Evolutionary conservation across 2,797 vertebrate genomes (phyloP), one percentile per base, ranked within the genome.

Genomic region (Cuculus canorus): DNA sequence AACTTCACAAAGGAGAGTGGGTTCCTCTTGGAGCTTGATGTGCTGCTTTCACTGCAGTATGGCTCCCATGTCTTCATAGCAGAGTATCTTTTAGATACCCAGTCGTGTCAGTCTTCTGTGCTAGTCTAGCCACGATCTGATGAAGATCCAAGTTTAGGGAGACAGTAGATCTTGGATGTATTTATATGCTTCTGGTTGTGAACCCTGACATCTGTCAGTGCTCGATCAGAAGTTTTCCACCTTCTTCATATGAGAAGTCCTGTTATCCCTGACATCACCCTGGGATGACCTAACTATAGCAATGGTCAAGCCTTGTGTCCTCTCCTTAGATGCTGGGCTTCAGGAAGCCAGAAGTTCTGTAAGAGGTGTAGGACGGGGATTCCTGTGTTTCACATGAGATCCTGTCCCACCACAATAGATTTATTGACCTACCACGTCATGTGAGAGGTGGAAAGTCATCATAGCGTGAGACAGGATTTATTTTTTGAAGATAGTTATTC

Each of bases 401-500:
- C 61, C 25, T 65, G 24, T 85, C 78, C 83, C 65, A 43, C 59
- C 48, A 27, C 65, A 43, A 32, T 7, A 68, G 61, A 25, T 85
- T 90, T 71, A 54, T 28, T 80, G 78, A 77, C 60, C 43, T 80
- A 28, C 68, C 47, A 32, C 71, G 21, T 47, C 78, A 45, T 63
- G 43, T 81, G 93, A 87, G 52, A 85, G 47, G 68, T 80, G 52
- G 32, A 39, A 15, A 92, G 37, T 35, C 61, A 60, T 75, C 83
- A 13, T 78, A 71, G 37, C 53, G 9, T 32, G 78, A 87, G 68
- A 32, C 21, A 56, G 28, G 43, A 10, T 82, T 95, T 87, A 11
- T 81, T 65, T 85, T 82, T 66, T 69, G 64, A 81, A 75, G 28
- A 60, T 37, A 75, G 69, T 57, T 73, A 88, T 83, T 96, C 88